phyloP scores from a whole-genome alignment of 2,888 invertebrate genomes.

The Tachystola acroxantha region DNA sequence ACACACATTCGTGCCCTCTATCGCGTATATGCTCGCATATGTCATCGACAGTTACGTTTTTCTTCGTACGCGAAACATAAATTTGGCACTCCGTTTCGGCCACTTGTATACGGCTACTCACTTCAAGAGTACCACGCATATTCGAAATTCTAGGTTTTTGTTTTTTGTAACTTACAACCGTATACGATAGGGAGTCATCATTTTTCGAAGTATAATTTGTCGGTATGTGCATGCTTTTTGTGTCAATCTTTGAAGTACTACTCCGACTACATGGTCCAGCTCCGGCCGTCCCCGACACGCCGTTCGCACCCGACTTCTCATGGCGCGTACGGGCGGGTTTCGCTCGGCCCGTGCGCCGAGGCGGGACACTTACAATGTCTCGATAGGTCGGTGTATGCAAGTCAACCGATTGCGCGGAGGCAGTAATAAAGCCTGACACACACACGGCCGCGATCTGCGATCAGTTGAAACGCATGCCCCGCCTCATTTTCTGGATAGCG shows the following conservation, averaged over 20 bases:
- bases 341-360: not conserved
- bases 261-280: too few relatives aligned
- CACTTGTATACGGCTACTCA: not conserved
- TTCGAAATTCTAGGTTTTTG: constrained; percentile 2
- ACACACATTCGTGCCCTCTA: too few relatives aligned
- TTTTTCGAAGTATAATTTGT: too few relatives aligned
- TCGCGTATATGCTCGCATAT: constrained; percentile 7
- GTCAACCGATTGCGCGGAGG: too few relatives aligned
- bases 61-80: constrained; percentile 5
- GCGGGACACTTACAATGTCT: not conserved
- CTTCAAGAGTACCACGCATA: constrained; percentile 1
- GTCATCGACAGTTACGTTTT: constrained; percentile 1
- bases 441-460: too few relatives aligned
- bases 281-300: not conserved
- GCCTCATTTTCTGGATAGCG: too few relatives aligned
- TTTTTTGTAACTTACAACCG: constrained; percentile 5
- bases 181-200: not conserved
- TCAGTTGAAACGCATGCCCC: too few relatives aligned
- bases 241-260: too few relatives aligned
- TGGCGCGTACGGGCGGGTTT: not conserved
- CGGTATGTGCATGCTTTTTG: too few relatives aligned
- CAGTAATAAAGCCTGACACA: too few relatives aligned
- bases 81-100: constrained; percentile 2
- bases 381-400: not conserved
- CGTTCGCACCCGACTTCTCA: not conserved